Base-by-base conservation (phyloP, 2,797 vertebrate species). In the Linurgus olivaceus region DNA sequence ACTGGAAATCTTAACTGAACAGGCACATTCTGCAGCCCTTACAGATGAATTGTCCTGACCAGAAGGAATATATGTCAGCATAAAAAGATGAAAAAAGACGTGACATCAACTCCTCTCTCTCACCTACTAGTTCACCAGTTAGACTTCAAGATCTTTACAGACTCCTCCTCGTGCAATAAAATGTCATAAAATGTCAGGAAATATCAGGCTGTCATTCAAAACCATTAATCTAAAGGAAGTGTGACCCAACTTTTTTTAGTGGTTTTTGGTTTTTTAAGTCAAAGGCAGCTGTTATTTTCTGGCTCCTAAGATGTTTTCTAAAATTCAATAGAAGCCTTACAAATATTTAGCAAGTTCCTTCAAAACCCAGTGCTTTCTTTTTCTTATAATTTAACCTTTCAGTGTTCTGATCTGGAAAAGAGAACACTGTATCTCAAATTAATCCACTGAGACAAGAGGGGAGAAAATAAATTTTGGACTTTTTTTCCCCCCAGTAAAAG, bases 281-380 rank as follows among this genome's bases (percentile, higher is more conserved):
- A 84, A 91, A 97, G 54, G 74, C 97, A 98, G 96, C 93, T 98
- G 97, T 91, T 97, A 54, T 55, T 74, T 95, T 97, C 93, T 98
- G 97, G 97, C 95, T 94, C 87, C 37, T 73, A 76, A 38, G 29
- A 84, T 42, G 77, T 68, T 87, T 91, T 76, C 83, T 95, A 77
- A 93, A 97, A 94, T 59, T 94, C 93, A 96, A 58, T 18, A 70
- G 83, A 94, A 96, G 95, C 52, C 71, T 97, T 87, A 93, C 67
- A 96, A 96, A 93, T 80, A 94, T 95, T 93, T 96, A 95, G 75
- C 62, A 96, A 93, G 91, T 91, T 92, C 68, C 81, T 94, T 93
- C 74, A 74, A 92, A 70, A 72, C 35, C 48, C 16, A 80, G 35
- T 50, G 35, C 26, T 89, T 70, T 96, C 45, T 48, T 76, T 70